A percentile compares a stretch with the other conserved stretches of the same genome.
phyloP scores from a whole-genome alignment of 1,140 invertebrate genomes.

The Trichonephila clavipes region DNA sequence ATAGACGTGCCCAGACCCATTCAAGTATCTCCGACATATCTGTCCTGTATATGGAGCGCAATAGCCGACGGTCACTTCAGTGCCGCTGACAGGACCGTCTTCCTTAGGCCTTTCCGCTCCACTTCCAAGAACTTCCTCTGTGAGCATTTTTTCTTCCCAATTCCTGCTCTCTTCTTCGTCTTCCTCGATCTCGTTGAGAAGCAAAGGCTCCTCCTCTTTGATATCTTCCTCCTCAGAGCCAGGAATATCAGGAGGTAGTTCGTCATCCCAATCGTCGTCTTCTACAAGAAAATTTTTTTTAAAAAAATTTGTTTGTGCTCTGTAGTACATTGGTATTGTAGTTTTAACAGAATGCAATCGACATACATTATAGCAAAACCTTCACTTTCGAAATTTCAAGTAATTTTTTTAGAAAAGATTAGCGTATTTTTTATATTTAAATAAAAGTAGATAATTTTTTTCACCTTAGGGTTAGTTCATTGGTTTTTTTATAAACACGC shows the following conservation, averaged over 20 bases:
- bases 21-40: slow-evolving; percentile 91
- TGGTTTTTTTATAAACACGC: too few relatives aligned
- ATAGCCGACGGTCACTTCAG: slow-evolving; percentile 83
- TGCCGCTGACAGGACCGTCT: slow-evolving; percentile 31
- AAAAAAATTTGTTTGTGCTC: too few relatives aligned
- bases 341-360: too few relatives aligned
- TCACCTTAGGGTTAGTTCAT: too few relatives aligned
- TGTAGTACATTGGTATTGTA: too few relatives aligned
- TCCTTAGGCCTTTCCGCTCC: slow-evolving; percentile 36
- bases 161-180: slow-evolving; percentile 19
- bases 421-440: too few relatives aligned
- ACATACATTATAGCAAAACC: too few relatives aligned
- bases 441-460: too few relatives aligned
- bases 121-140: neutral
- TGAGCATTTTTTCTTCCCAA: neutral
- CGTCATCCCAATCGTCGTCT: slow-evolving; percentile 32
- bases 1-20: slow-evolving; percentile 88
- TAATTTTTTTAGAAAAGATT: too few relatives aligned
- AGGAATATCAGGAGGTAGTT: slow-evolving; percentile 20
- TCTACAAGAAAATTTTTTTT: neutral
- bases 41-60: slow-evolving; percentile 94
- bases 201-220: neutral
- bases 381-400: too few relatives aligned
- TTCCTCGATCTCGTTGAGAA: neutral
- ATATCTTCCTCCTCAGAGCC: slow-evolving; percentile 39